Evolutionary conservation across 2,113 vertebrate species (phyloP), one percentile per base, ranked within the genome.

Genomic region (Podarcis raffonei): DNA sequence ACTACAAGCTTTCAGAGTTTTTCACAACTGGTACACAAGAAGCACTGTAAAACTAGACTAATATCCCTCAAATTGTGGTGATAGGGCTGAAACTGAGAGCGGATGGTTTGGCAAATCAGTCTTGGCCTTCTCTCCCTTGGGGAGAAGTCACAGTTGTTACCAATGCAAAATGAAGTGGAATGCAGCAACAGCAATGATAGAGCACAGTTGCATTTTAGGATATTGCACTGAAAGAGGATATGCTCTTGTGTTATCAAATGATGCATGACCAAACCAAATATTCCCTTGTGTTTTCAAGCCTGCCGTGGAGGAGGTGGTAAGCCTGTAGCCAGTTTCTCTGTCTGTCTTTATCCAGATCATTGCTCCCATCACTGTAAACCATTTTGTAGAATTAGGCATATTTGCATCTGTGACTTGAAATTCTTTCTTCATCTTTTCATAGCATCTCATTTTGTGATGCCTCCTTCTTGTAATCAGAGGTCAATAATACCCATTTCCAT

Each of bases 281-380:
- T 97, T 94, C 96, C 96, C 97, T 98, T 98, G 92, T 98, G 96
- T 98, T 99, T 99, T 97, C 98, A 99, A 99, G 99, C 98, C 98
- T 97, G 53, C 95, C 80, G 97, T 98, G 96, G 99, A 99, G 59
- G 98, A 99, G 98, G 98, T 97, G 99, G 99, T 99, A 99, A 99
- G 98, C 98, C 86, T 89, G 84, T 80, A 92, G 95, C 90, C 94
- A 75, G 92, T 94, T 96, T 92, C 62, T 95, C 94, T 94, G 77
- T 97, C 94, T 93, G 86, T 95, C 90, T 94, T 71, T 95, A 91
- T 93, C 93, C 91, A 95, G 89, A 90, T 91, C 94, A 94, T 96
- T 93, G 91, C 39, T 78, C 92, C 94, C 92, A 88, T 94, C 18
- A 85, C 85, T 95, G 94, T 96, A 90, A 91, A 95, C 85, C 91